These are phyloP conservation scores for Diaperis boleti DNA, from an alignment of 2,888 invertebrate genomes.

Conservation along the genomic window DNA sequence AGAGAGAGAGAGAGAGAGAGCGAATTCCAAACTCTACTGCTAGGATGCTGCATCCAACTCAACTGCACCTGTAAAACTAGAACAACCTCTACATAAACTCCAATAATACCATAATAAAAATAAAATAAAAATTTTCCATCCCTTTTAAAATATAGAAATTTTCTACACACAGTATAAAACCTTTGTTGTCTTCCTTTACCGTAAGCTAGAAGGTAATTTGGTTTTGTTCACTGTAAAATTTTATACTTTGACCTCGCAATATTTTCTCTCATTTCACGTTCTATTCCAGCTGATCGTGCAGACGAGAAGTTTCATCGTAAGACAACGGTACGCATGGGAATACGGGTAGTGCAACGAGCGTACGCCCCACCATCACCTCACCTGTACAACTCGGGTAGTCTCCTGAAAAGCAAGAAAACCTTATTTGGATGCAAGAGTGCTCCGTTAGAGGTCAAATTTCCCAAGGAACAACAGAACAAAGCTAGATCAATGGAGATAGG, in stretches of 20 bases:
- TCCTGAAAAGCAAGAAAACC: constrained; percentile 54
- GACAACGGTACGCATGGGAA: constrained; percentile 86
- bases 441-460: constrained; percentile 55
- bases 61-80: too few species aligned
- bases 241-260: not conserved
- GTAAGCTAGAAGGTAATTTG: too few species aligned
- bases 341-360: constrained; percentile 81
- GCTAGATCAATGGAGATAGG: constrained; percentile 42
- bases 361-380: constrained; percentile 64
- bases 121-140: too few species aligned
- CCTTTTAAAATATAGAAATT: too few species aligned
- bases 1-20: too few species aligned
- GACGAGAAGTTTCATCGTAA: constrained; percentile 86
- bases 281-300: constrained; percentile 78
- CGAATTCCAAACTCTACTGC: too few species aligned
- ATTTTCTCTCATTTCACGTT: not conserved
- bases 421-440: constrained; percentile 61
- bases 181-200: too few species aligned
- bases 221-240: too few species aligned
- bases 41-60: too few species aligned
- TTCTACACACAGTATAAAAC: too few species aligned
- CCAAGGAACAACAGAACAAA: constrained; percentile 45
- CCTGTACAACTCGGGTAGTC: constrained; percentile 58
- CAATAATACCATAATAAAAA: too few species aligned
- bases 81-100: too few species aligned